phyloP scores from a whole-genome alignment of 2,888 invertebrate species.

The Phengaris arion region DNA sequence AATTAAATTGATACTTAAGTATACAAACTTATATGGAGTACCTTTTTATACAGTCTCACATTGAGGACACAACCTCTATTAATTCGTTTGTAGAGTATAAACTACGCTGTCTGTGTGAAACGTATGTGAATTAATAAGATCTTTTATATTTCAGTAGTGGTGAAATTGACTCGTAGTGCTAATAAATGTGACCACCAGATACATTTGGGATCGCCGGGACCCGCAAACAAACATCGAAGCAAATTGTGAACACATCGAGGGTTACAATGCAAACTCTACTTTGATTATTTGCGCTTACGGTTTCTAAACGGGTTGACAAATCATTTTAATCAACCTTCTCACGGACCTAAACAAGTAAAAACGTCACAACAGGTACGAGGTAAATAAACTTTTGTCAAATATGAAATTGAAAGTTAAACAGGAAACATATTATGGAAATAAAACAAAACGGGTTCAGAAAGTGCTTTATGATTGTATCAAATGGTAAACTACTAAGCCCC shows the following conservation, averaged over 20 bases:
- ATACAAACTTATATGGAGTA: too few relatives aligned
- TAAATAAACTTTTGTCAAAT: background rate
- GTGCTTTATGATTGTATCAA: background rate
- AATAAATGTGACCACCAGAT: constrained; percentile 28
- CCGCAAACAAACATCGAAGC: constrained; percentile 31
- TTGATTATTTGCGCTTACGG: constrained; percentile 31
- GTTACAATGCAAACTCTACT: constrained; percentile 24
- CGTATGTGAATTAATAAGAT: too few relatives aligned
- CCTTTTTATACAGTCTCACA: too few relatives aligned
- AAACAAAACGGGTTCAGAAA: background rate
- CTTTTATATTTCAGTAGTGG: constrained; percentile 9
- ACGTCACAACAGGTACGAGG: constrained; percentile 1
- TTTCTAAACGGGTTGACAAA: constrained; percentile 29
- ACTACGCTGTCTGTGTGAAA: too few relatives aligned
- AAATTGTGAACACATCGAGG: constrained; percentile 29
- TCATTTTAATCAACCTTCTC: constrained; percentile 30
- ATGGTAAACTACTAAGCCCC: too few relatives aligned
- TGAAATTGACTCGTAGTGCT: constrained; percentile 26
- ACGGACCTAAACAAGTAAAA: constrained; percentile 25
- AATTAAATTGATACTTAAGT: too few relatives aligned
- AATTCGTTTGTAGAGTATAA: too few relatives aligned
- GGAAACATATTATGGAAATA: background rate
- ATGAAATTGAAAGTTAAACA: constrained; percentile 7
- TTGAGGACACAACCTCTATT: too few relatives aligned
- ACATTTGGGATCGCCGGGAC: constrained; percentile 21